These are phyloP conservation scores for Leucoma salicis DNA, from an alignment of 2,888 invertebrate species.

Conservation along the genomic window DNA sequence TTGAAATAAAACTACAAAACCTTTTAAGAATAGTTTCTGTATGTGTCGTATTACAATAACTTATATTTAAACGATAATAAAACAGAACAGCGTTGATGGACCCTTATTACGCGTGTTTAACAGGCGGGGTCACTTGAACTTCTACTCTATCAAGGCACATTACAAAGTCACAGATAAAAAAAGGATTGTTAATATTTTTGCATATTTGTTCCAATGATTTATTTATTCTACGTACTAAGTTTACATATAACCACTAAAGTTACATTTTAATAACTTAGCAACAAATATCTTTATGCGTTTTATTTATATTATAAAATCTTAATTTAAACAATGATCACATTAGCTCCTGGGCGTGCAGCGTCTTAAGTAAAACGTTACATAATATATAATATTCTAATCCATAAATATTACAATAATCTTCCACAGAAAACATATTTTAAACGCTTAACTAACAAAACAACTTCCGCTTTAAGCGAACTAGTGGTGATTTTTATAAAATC, in stretches of 20 bases:
- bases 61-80: constrained; percentile 43
- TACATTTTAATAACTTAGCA: constrained; percentile 6
- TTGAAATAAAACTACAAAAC: constrained; percentile 28
- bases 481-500: constrained; percentile 44
- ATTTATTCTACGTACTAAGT: constrained; percentile 22
- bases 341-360: constrained; percentile 58
- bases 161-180: constrained; percentile 36
- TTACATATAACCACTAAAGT: constrained; percentile 21
- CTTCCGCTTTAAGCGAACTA: constrained; percentile 62
- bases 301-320: constrained; percentile 25
- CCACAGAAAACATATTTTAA: constrained; percentile 39
- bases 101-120: constrained; percentile 26
- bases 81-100: constrained; percentile 34
- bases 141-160: constrained; percentile 42
- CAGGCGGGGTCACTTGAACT: constrained; percentile 27
- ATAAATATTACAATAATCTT: constrained; percentile 59
- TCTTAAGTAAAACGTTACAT: constrained; percentile 50
- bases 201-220: background rate
- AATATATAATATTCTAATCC: constrained; percentile 41
- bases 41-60: constrained; percentile 51
- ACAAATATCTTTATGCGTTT: background rate
- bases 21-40: constrained; percentile 46
- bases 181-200: constrained; percentile 14
- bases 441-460: constrained; percentile 54
- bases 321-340: constrained; percentile 64